These are phyloP conservation scores for Sinocyclocheilus anophthalmus DNA, from an alignment of 2,113 vertebrate genomes.

Conservation along the genomic window DNA sequence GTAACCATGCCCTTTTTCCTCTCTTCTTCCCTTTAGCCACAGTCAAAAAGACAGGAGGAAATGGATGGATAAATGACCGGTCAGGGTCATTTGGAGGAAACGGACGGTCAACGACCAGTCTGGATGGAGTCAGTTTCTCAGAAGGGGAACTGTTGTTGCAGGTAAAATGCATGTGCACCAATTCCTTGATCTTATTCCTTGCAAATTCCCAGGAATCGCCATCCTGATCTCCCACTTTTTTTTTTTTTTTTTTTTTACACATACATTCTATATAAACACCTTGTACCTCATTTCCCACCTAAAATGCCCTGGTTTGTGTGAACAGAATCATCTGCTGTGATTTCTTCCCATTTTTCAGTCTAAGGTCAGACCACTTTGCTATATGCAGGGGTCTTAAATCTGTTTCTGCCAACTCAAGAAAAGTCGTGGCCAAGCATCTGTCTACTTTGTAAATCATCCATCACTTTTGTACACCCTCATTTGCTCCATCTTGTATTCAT, in stretches of 20 bases:
- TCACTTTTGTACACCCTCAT: background rate
- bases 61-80: background rate
- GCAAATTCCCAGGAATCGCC: background rate
- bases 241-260: background rate
- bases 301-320: background rate
- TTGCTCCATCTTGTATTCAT: background rate
- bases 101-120: constrained; percentile 12
- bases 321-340: constrained; percentile 2
- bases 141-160: constrained; percentile 84
- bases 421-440: background rate
- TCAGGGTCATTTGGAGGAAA: constrained; percentile 53
- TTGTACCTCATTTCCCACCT: background rate
- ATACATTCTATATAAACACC: constrained; percentile 11
- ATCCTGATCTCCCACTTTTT: background rate
- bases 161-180: constrained; percentile 63
- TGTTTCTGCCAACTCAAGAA: background rate
- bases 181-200: background rate
- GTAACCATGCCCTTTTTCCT: background rate
- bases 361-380: background rate
- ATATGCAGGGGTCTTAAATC: background rate
- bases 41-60: constrained; percentile 59
- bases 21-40: constrained; percentile 65
- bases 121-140: constrained; percentile 69
- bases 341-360: background rate
- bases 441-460: background rate